These are phyloP conservation scores for Oegoconia quadripuncta DNA, from an alignment of 2,888 invertebrate species.

Conservation along the genomic window DNA sequence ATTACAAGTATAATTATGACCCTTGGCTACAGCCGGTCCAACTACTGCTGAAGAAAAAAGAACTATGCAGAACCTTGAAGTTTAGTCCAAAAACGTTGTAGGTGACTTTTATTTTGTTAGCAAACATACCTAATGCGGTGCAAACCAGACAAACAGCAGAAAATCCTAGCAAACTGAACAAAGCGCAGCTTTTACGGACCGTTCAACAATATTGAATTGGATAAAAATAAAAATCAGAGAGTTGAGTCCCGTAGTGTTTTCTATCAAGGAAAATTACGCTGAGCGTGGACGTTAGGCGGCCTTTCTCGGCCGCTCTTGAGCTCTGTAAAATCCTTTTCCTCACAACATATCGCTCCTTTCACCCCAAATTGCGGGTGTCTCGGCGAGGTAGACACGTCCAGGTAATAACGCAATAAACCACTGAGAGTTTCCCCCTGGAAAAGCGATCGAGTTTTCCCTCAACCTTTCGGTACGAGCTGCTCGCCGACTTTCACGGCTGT, in stretches of 20 bases:
- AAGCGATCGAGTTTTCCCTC: slow-evolving; percentile 77
- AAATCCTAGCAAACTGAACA: slow-evolving; percentile 29
- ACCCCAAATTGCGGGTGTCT: slow-evolving; percentile 74
- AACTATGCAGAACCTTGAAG: too few species aligned
- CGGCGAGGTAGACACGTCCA: slow-evolving; percentile 73
- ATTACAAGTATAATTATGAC: too few species aligned
- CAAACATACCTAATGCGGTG: slow-evolving; percentile 17
- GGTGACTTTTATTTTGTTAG: neutral
- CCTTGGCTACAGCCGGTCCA: too few species aligned
- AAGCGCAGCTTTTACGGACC: slow-evolving; percentile 41
- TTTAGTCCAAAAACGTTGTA: slow-evolving; percentile 8
- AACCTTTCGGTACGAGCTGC: slow-evolving; percentile 72
- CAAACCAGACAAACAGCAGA: slow-evolving; percentile 19
- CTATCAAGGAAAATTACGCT: slow-evolving; percentile 73
- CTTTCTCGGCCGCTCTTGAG: slow-evolving; percentile 47
- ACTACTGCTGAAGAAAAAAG: too few species aligned
- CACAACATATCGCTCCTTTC: slow-evolving; percentile 74
- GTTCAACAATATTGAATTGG: slow-evolving; percentile 60
- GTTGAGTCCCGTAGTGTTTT: slow-evolving; percentile 60
- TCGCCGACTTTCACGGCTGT: slow-evolving; percentile 51
- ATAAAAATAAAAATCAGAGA: slow-evolving; percentile 67
- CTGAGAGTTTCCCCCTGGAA: slow-evolving; percentile 75
- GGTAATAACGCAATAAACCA: slow-evolving; percentile 80
- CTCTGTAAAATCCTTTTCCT: slow-evolving; percentile 71
- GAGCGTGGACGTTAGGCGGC: slow-evolving; percentile 47